These are phyloP conservation scores for Propithecus deckenii DNA, from an alignment of 2,797 vertebrate species.

Conservation along the genomic window DNA sequence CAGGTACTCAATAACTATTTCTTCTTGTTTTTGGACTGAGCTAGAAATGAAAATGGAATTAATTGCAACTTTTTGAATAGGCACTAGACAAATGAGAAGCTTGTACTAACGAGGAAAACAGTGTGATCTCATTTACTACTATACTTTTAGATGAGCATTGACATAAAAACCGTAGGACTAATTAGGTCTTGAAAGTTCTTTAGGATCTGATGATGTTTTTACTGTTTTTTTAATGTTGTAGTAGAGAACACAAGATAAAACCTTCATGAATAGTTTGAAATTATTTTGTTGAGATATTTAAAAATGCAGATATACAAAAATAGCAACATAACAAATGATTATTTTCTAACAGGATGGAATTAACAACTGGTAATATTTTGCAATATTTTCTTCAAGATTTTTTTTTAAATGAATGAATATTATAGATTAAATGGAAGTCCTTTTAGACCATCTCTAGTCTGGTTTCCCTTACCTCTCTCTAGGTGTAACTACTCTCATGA, in stretches of 20 bases:
- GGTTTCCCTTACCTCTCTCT: not conserved
- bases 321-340: not conserved
- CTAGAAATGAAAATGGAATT: not conserved
- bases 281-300: not conserved
- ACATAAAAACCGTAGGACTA: not conserved
- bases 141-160: not conserved
- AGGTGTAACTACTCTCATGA: not conserved
- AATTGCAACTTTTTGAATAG: not conserved
- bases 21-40: not conserved
- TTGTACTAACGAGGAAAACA: not conserved
- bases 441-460: not conserved
- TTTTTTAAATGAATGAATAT: not conserved
- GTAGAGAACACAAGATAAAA: not conserved
- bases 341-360: not conserved
- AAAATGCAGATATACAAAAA: not conserved
- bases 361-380: not conserved
- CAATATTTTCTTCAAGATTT: not conserved
- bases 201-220: not conserved
- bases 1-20: not conserved
- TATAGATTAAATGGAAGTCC: not conserved
- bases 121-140: not conserved
- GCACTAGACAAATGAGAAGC: not conserved
- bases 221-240: not conserved
- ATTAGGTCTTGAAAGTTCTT: not conserved
- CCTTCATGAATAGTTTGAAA: not conserved